phyloP scores from a whole-genome alignment of 2,113 vertebrate genomes.

The Forbesichthys agassizii region DNA sequence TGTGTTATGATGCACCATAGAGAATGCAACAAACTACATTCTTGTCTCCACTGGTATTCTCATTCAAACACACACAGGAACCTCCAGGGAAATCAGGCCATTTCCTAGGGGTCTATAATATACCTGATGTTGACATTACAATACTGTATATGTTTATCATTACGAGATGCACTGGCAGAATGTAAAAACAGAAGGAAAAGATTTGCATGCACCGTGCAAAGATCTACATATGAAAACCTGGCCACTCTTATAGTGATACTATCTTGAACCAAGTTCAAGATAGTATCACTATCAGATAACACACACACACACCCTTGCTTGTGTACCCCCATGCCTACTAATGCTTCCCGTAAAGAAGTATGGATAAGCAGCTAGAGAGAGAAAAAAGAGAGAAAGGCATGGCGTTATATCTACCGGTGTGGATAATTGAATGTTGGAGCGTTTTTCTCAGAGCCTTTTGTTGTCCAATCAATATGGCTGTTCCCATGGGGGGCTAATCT shows the following conservation, averaged over 20 bases:
- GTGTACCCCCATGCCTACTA: constrained; percentile 31
- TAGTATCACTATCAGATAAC: constrained; percentile 53
- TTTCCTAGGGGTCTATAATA: constrained; percentile 27
- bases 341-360: constrained; percentile 51
- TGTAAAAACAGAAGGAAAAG: constrained; percentile 43
- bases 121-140: constrained; percentile 58
- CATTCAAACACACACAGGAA: background rate
- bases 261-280: constrained; percentile 26
- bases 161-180: constrained; percentile 43
- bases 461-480: constrained; percentile 79
- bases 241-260: background rate
- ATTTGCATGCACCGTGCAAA: background rate
- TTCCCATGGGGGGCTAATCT: constrained; percentile 78
- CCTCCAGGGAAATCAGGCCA: constrained; percentile 45
- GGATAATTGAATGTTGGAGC: constrained; percentile 81
- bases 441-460: constrained; percentile 76
- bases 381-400: constrained; percentile 51
- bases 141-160: constrained; percentile 43
- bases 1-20: constrained; percentile 2
- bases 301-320: constrained; percentile 39
- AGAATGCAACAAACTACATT: constrained; percentile 25
- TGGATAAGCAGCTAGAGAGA: constrained; percentile 8
- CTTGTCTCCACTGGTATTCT: constrained; percentile 10
- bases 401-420: constrained; percentile 78
- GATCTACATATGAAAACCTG: no score